These are phyloP conservation scores for Australoheros facetus DNA, from an alignment of 2,797 vertebrate species.

Conservation along the genomic window DNA sequence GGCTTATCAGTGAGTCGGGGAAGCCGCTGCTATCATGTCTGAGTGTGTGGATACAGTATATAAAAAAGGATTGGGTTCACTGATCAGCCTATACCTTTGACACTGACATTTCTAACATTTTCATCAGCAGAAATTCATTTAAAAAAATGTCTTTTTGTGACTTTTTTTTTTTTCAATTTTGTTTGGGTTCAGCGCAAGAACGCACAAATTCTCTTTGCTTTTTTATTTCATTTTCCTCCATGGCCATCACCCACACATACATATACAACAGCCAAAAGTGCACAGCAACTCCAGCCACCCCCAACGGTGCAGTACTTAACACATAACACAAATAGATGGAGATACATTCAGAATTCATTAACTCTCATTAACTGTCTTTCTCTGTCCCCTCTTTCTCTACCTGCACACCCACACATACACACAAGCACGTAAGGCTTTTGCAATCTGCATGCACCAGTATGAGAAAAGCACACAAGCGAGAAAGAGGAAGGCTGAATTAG, in stretches of 20 bases:
- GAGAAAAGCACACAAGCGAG: conserved; percentile 73
- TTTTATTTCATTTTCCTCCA: conserved; percentile 4
- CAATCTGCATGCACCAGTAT: conserved; percentile 75
- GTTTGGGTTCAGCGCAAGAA: not conserved
- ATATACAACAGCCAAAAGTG: conserved; percentile 36
- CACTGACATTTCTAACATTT: conserved; percentile 20
- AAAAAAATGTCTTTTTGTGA: conserved; percentile 8
- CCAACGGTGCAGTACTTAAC: conserved; percentile 38
- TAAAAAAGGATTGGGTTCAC: conserved; percentile 13
- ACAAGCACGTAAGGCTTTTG: conserved; percentile 31
- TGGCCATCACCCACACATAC: conserved; percentile 9
- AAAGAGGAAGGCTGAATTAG: conserved; percentile 75
- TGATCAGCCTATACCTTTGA: conserved; percentile 16
- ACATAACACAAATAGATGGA: conserved; percentile 61
- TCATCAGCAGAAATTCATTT: not conserved
- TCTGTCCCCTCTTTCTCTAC: conserved; percentile 39
- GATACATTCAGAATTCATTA: conserved; percentile 70
- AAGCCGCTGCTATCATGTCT: conserved; percentile 32
- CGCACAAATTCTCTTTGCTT: not conserved
- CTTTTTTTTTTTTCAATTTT: conserved; percentile 13
- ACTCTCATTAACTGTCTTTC: conserved; percentile 46
- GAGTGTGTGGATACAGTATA: conserved; percentile 3
- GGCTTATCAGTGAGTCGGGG: conserved; percentile 19
- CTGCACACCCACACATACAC: conserved; percentile 5
- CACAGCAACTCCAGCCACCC: conserved; percentile 16